phyloP scores from a whole-genome alignment of 2,888 invertebrate species.

The Drosophila quinaria region DNA sequence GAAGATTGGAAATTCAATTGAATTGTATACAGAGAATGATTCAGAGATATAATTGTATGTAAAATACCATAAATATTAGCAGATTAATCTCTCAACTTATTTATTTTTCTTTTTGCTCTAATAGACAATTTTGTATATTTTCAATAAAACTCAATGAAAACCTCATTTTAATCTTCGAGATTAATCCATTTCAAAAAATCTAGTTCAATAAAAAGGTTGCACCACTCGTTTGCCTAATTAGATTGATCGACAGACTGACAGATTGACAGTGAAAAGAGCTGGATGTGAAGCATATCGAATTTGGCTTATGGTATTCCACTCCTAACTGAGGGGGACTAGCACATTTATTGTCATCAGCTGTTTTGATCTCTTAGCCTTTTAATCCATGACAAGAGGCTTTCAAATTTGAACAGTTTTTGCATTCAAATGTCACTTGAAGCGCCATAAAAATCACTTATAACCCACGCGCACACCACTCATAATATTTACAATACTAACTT shows the following conservation, averaged over 20 bases:
- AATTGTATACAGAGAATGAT: not conserved
- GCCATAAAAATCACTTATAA: slow-evolving; percentile 52
- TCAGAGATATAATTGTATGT: too few relatives aligned
- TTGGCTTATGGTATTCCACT: not conserved
- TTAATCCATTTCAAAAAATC: not conserved
- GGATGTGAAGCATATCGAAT: slow-evolving; percentile 5
- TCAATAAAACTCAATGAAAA: too few relatives aligned
- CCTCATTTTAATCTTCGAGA: too few relatives aligned
- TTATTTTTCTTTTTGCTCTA: too few relatives aligned
- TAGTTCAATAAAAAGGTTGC: not conserved
- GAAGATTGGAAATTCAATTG: not conserved
- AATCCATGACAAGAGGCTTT: slow-evolving; percentile 42
- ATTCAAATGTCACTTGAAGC: slow-evolving; percentile 59
- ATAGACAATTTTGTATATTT: too few relatives aligned
- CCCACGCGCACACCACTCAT: slow-evolving; percentile 43
- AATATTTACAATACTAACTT: slow-evolving; percentile 26
- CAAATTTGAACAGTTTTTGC: slow-evolving; percentile 28
- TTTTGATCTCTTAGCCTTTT: slow-evolving; percentile 41
- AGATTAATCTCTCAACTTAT: too few relatives aligned
- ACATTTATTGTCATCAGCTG: slow-evolving; percentile 36
- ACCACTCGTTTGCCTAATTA: slow-evolving; percentile 11
- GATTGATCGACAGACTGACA: slow-evolving; percentile 23
- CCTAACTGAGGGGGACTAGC: slow-evolving; percentile 33
- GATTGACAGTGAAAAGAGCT: slow-evolving; percentile 21
- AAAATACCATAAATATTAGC: too few relatives aligned